Base-by-base conservation (phyloP, 2,888 invertebrate genomes). In the Sminthurides aquaticus region DNA sequence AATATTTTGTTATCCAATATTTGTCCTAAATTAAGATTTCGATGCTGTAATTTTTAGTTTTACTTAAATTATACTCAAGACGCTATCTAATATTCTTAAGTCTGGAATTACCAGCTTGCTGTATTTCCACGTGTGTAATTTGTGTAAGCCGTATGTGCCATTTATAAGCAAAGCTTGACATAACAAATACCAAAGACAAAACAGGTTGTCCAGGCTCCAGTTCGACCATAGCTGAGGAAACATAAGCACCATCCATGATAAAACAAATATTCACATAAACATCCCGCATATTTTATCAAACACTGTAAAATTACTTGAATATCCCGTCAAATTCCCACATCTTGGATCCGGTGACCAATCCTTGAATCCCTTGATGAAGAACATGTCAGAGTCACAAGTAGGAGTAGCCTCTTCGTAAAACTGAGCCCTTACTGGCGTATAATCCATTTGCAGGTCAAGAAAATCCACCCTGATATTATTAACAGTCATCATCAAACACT, bases 271-370 rank as follows among this genome's bases (percentile, higher is more conserved):
- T 58, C 18, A 20, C 20, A 43, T 34, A 25, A 8, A n/a, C n/a
- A n/a, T n/a, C n/a, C n/a, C n/a, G n/a, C n/a, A n/a, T n/a, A n/a
- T n/a, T n/a, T n/a, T n/a, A n/a, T n/a, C n/a, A n/a, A n/a, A n/a
- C n/a, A n/a, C n/a, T n/a, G 24, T 20, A 54, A 20, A n/a, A 18
- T 29, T 69, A 71, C 71, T 64, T 28, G 71, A 69, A 28, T 70
- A 71, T 54, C 69, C 67, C 1, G 65, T 69, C 0, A 71, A 59
- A 60, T 71, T 71, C 49, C 71, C 71, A 29, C 71, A 71, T 57
- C 71, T 48, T 20, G 67, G 65, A 34, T 71, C 71, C 1, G 69
- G 71, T 1, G 66, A 59, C 69, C 69, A 71, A 24, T 66, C 66
- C 5, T 64, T 29, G 56, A 71, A 71, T 8, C 71, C 71, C 62